Evolutionary conservation across 2,888 invertebrate species (phyloP).

Genomic region (Sipha maydis): DNA sequence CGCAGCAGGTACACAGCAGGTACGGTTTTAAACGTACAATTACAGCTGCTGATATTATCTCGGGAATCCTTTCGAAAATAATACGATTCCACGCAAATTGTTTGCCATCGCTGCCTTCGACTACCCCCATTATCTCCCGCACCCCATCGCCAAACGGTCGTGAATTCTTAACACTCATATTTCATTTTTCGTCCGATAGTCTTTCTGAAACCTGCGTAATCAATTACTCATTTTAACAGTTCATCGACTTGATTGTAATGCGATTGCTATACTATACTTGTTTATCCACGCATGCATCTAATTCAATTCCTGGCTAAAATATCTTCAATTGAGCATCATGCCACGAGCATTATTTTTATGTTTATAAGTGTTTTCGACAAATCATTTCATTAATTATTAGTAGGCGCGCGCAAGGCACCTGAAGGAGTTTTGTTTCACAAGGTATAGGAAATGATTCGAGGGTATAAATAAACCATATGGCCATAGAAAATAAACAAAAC

Average conservation of each 20-base stretch:
- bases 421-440: not conserved
- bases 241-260: not conserved
- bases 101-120: not conserved
- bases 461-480: not conserved
- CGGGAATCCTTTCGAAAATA: not conserved
- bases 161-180: no score
- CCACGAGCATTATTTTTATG: no score
- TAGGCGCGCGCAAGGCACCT: no score
- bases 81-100: constrained; percentile 32
- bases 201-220: no score
- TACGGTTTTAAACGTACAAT: not conserved
- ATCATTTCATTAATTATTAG: no score
- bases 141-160: not conserved
- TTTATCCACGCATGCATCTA: not conserved
- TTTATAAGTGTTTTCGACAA: no score
- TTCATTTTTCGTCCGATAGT: no score
- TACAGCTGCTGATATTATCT: not conserved
- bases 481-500: constrained; percentile 44
- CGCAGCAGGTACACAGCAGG: not conserved
- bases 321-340: no score
- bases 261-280: not conserved
- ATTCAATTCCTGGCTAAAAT: constrained; percentile 20
- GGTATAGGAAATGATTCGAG: not conserved
- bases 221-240: constrained; percentile 14
- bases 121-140: not conserved